Conservation (phyloP, 2,113 vertebrate species). For the Cephalopholis sonnerati region DNA sequence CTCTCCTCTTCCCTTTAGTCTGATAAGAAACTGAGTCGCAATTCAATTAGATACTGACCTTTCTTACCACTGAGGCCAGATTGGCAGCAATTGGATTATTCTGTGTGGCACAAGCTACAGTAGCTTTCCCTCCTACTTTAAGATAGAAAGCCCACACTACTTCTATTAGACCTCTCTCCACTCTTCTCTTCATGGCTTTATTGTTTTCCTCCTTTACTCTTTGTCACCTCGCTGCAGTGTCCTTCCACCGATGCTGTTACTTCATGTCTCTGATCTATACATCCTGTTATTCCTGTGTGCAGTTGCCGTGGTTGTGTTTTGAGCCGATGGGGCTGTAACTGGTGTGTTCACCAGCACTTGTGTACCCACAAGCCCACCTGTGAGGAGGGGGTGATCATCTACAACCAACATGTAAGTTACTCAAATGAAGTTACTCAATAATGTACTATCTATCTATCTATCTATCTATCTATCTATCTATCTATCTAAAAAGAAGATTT, state of each 20-base stretch:
- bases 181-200: not conserved
- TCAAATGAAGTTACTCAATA: too few species aligned
- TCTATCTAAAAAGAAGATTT: too few species aligned
- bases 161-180: not conserved
- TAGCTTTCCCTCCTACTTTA: not conserved
- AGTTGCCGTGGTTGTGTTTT: slow-evolving; percentile 95
- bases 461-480: too few species aligned
- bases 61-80: slow-evolving; percentile 31
- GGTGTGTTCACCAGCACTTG: slow-evolving; percentile 94
- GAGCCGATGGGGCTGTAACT: slow-evolving; percentile 96
- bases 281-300: slow-evolving; percentile 29
- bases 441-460: too few species aligned
- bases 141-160: not conserved
- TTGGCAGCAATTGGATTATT: slow-evolving; percentile 33
- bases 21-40: slow-evolving; percentile 28
- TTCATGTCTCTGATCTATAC: not conserved
- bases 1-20: not conserved
- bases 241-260: not conserved
- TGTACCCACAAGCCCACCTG: slow-evolving; percentile 94
- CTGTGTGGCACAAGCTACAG: not conserved
- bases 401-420: slow-evolving; percentile 90
- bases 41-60: slow-evolving; percentile 45
- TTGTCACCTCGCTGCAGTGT: not conserved
- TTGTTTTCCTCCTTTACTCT: not conserved
- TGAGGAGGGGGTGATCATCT: slow-evolving; percentile 91